Evolutionary conservation across 2,888 invertebrate genomes (phyloP), one percentile per base, ranked within the genome.

Genomic region (Ditula angustiorana): DNA sequence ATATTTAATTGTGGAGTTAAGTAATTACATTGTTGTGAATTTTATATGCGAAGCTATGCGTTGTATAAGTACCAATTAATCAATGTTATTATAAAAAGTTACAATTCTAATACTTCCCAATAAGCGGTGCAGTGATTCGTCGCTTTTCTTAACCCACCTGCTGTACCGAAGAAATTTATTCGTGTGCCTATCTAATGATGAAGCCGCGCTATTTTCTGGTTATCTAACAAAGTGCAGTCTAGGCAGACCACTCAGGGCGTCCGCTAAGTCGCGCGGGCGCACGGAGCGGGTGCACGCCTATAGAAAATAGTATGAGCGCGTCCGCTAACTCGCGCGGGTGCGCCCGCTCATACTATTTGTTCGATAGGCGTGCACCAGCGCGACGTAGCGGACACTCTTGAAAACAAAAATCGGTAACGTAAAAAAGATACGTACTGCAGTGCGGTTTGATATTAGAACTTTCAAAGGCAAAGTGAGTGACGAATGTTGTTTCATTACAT

Each of bases 1-100:
- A 79, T 79, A 80, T 77, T 78, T 79, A 77, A 81, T 79, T 82
- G 79, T 81, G 82, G 77, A 82, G 74, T 79, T 80, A 75, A 77
- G 68, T 71, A 76, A 77, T 74, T 80, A 79, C 78, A 78, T 84
- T 88, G 88, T 90, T 89, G 86, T 85, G 84, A 85, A 82, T 87
- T 90, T 88, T 88, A 83, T 88, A 85, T 82, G 81, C 80, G 80
- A 80, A 79, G 77, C 78, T 76, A 75, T 73, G 77, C 77, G 80
- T 80, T 80, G 80, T 82, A 75, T 79, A 82, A 79, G 79, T 83
- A 86, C 82, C 80, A 81, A 84, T 79, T 80, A 81, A 81, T 82
- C 80, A 81, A 80, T 84, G 81, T 84, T 84, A 80, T 74, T 74
- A 74, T 83, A 79, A 79, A 63, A 60, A 80, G 59, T 67, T 69